A percentile compares a stretch with the other conserved stretches of the same genome.
phyloP scores from a whole-genome alignment of 92 coral and sea anemone species.

The Phenganax subtilis region DNA sequence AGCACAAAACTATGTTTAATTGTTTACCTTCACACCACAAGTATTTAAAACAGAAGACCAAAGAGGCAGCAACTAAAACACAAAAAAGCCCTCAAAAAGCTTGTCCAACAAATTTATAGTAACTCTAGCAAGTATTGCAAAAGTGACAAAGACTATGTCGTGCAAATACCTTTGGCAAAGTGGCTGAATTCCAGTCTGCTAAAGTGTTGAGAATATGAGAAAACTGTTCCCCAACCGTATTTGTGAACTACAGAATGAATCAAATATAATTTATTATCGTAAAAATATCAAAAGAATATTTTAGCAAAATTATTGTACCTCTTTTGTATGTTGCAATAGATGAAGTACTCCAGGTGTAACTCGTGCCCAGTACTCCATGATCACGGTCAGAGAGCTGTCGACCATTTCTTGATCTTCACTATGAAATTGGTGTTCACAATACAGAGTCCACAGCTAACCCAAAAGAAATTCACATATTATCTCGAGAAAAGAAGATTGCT shows the following conservation, averaged over 20 bases:
- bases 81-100: background rate
- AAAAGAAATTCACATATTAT: background rate
- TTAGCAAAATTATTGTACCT: slow-evolving; percentile 53
- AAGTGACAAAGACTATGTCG: background rate
- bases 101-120: background rate
- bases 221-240: slow-evolving; percentile 78
- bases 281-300: background rate
- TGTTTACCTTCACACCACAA: slow-evolving; percentile 27
- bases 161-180: slow-evolving; percentile 71
- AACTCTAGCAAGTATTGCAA: background rate
- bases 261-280: background rate
- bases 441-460: slow-evolving; percentile 84
- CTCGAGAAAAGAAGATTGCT: background rate
- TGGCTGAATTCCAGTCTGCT: slow-evolving; percentile 93
- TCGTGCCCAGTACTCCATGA: slow-evolving; percentile 96
- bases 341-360: slow-evolving; percentile 92
- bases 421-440: slow-evolving; percentile 82
- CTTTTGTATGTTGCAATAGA: slow-evolving; percentile 80
- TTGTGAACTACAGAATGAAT: slow-evolving; percentile 52
- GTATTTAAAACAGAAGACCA: slow-evolving; percentile 34
- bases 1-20: background rate
- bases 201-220: slow-evolving; percentile 77
- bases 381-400: slow-evolving; percentile 66
- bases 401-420: slow-evolving; percentile 65
- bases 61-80: slow-evolving; percentile 33